Conservation (phyloP, 2,888 invertebrate species). For the Melieria picta region DNA sequence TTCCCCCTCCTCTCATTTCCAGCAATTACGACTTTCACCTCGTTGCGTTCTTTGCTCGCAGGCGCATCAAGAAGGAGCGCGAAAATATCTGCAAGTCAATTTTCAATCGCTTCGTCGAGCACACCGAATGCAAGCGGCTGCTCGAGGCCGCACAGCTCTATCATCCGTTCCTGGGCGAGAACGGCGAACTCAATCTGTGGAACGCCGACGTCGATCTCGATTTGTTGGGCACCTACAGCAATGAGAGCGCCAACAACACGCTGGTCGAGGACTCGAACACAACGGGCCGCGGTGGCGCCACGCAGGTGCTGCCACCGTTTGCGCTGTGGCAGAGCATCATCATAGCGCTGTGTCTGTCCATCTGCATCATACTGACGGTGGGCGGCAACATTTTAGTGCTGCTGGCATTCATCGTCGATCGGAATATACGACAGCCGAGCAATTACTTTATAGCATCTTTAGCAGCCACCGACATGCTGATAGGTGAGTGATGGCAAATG, state of each 20-base stretch:
- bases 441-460: slow-evolving; percentile 99
- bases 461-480: slow-evolving; percentile 96
- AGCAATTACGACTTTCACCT: neutral
- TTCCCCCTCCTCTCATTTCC: neutral
- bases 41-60: slow-evolving; percentile 54
- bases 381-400: slow-evolving; percentile 96
- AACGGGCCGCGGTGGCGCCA: slow-evolving; percentile 53
- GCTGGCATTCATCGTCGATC: slow-evolving; percentile 92
- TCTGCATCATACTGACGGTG: slow-evolving; percentile 92
- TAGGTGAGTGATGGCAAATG: slow-evolving; percentile 70
- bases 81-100: slow-evolving; percentile 78
- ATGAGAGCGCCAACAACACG: slow-evolving; percentile 55
- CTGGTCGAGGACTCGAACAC: slow-evolving; percentile 47
- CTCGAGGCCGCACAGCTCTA: slow-evolving; percentile 66
- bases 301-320: slow-evolving; percentile 82
- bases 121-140: slow-evolving; percentile 72
- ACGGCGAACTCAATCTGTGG: slow-evolving; percentile 64
- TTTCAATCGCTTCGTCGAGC: slow-evolving; percentile 71
- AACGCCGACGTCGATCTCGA: slow-evolving; percentile 55
- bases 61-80: slow-evolving; percentile 80
- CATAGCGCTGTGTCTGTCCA: slow-evolving; percentile 85
- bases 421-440: slow-evolving; percentile 94
- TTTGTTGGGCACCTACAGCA: slow-evolving; percentile 54
- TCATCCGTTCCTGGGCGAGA: slow-evolving; percentile 66
- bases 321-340: slow-evolving; percentile 89